These are phyloP conservation scores for Calidris pygmaea DNA, from an alignment of 2,113 vertebrate genomes.

Conservation along the genomic window DNA sequence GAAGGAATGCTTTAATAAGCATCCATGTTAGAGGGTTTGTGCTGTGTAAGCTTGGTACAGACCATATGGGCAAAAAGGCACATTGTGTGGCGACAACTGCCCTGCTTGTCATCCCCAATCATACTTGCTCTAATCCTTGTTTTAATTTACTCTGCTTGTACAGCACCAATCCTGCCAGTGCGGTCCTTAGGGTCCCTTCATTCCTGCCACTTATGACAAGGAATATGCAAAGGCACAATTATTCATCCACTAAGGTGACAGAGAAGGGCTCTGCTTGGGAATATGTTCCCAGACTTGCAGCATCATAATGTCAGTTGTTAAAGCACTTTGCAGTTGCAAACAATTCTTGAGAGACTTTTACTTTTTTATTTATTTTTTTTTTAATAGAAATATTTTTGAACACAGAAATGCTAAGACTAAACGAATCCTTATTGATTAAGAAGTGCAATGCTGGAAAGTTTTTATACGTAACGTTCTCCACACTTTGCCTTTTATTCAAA, in stretches of 20 bases:
- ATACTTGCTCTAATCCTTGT: slow-evolving; percentile 88
- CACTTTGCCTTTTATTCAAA: neutral
- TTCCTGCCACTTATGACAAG: slow-evolving; percentile 90
- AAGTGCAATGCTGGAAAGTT: neutral
- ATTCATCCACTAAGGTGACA: slow-evolving; percentile 93
- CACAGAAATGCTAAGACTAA: slow-evolving; percentile 17
- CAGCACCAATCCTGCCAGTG: slow-evolving; percentile 84
- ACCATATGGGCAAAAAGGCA: slow-evolving; percentile 88
- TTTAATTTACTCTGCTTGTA: slow-evolving; percentile 95
- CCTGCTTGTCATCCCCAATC: slow-evolving; percentile 93
- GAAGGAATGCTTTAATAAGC: slow-evolving; percentile 75
- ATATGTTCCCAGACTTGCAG: slow-evolving; percentile 79
- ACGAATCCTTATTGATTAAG: slow-evolving; percentile 30
- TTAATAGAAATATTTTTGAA: slow-evolving; percentile 64
- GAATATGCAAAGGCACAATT: slow-evolving; percentile 93
- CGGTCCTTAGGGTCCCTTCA: slow-evolving; percentile 92
- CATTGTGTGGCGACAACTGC: slow-evolving; percentile 78
- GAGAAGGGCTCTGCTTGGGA: slow-evolving; percentile 85
- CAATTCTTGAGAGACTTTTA: slow-evolving; percentile 85
- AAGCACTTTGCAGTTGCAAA: slow-evolving; percentile 85
- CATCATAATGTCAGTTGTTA: slow-evolving; percentile 83
- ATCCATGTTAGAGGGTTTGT: slow-evolving; percentile 64
- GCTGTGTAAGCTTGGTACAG: slow-evolving; percentile 76
- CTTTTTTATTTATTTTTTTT: slow-evolving; percentile 22
- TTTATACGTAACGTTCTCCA: neutral